Percentiles rank a stretch among this genome's conserved stretches.
Conservation (phyloP, 2,113 vertebrate species). For the Gallinago paraguaiae region DNA sequence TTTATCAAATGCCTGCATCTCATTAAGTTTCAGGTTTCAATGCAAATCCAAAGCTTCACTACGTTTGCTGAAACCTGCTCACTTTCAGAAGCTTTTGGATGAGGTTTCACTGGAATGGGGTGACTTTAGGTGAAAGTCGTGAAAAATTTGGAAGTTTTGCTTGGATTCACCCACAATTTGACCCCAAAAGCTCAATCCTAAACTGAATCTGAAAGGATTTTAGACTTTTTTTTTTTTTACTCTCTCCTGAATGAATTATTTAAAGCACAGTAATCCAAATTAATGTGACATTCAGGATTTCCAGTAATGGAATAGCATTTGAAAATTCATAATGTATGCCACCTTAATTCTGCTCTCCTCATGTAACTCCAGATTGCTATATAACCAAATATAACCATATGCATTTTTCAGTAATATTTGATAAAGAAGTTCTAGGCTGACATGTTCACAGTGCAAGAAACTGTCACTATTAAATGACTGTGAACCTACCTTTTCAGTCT, state of each 20-base stretch:
- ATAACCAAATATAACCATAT: background rate
- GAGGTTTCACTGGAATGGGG: background rate
- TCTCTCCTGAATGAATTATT: background rate
- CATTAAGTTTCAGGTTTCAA: background rate
- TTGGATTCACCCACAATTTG: background rate
- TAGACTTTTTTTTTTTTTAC: too few relatives aligned
- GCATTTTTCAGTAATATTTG: slow-evolving; percentile 6
- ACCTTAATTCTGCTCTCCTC: background rate
- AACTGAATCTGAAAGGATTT: background rate
- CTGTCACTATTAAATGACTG: background rate
- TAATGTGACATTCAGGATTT: background rate
- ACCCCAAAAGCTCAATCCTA: background rate
- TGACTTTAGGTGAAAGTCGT: background rate
- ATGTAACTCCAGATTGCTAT: background rate
- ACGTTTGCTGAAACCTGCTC: background rate
- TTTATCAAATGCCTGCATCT: background rate
- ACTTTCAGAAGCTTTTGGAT: background rate
- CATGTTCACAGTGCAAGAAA: background rate
- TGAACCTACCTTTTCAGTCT: background rate
- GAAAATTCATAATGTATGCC: background rate
- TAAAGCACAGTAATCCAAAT: background rate
- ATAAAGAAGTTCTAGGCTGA: background rate
- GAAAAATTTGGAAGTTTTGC: background rate
- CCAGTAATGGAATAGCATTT: background rate
- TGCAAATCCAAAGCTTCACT: background rate